Evolutionary conservation across 1,140 invertebrate genomes (phyloP), one percentile per base, ranked within the genome.

Genomic region (Lordiphosa stackelbergi): DNA sequence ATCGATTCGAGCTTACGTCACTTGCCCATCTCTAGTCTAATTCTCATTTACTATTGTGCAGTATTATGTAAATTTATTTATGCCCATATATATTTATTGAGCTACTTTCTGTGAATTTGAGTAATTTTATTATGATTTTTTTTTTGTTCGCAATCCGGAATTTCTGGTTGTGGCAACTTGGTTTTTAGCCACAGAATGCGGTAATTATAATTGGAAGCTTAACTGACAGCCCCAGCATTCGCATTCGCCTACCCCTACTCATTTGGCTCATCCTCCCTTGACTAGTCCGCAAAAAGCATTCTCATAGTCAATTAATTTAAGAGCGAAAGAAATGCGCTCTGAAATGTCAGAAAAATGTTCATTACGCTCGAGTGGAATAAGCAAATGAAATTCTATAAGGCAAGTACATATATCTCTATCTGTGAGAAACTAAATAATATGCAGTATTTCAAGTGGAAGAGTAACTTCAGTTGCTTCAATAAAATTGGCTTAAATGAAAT

Each of bases 151-250:
- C 8, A 12, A 4, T 31, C 43, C 31, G 24, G 24, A 12, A 7
- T 8, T 13, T 45, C 24, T 31, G 43, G 24, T 45, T 45, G 43
- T 45, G 43, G 43, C 43, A 31, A 12, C 2, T 11, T 45, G 5
- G n/a, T 11, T 12, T 45, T 28, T 45, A 45, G n/a, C 22, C 22
- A 45, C 24, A 31, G 6, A 45, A 28, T 28, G 12, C 31, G 11
- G 42, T 28, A 45, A 13, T 31, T 45, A 45, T 45, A 45, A 45
- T 31, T 45, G 28, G 22, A 28, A 31, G 11, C 12, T 46, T 46
- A 34, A 34, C 24, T 46, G 43, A 34, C 43, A 13, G 24, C 43
- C 42, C n/a, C 24, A 31, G 28, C 3, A 11, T 8, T 8, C 41
- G 28, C 3, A 11, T 8, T 8, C 41, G 9, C 4, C 19, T 2